phyloP scores from a whole-genome alignment of 2,888 invertebrate genomes.

The Tolmerus cingulatus region DNA sequence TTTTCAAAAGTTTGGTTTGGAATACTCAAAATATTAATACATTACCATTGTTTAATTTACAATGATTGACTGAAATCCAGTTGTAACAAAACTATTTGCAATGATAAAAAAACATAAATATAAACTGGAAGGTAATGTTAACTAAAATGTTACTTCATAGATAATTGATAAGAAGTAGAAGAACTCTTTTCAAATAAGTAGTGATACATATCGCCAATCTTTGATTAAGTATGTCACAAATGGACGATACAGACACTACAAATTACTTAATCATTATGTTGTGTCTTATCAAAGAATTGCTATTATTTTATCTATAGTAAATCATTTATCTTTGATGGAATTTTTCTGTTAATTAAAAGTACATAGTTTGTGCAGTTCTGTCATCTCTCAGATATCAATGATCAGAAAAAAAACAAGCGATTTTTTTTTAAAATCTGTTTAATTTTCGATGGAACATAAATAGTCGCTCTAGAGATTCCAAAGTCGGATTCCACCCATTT shows the following conservation, averaged over 20 bases:
- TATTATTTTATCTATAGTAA: background rate
- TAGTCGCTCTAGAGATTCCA: background rate
- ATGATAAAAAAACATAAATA: too few relatives aligned
- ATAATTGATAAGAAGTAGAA: background rate
- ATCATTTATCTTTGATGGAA: background rate
- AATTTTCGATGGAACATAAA: background rate
- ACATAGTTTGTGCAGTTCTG: too few relatives aligned
- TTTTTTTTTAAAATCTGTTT: background rate
- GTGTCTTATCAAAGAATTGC: background rate
- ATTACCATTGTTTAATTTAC: background rate
- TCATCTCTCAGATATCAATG: too few relatives aligned
- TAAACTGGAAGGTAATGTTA: too few relatives aligned
- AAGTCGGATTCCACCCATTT: background rate
- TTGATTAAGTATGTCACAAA: background rate
- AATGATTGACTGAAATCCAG: too few relatives aligned
- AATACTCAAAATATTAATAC: background rate
- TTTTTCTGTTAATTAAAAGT: background rate
- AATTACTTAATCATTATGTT: background rate
- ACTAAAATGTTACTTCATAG: background rate
- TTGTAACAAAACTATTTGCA: background rate
- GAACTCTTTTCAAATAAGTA: background rate
- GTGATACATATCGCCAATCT: background rate
- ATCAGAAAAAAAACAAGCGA: background rate
- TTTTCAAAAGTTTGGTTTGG: too few relatives aligned
- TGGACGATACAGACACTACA: background rate